A percentile compares a stretch with the other conserved stretches of the same genome.
Conservation (phyloP, 2,797 vertebrate genomes). For the Apogon talboti region DNA sequence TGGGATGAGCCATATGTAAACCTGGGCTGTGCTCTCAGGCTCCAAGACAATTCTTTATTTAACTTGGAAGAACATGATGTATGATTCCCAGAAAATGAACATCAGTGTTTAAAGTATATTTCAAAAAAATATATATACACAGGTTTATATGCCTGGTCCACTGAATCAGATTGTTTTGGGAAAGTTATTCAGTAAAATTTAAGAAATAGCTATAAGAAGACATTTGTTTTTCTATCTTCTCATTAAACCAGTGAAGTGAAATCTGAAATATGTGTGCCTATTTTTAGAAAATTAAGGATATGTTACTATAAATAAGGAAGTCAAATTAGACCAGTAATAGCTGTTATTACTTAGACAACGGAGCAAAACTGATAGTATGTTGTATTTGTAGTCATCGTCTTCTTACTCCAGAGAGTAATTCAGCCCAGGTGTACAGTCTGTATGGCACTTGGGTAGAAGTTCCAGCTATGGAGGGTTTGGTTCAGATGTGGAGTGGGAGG, state of each 20-base stretch:
- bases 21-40: constrained; percentile 54
- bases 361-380: no score
- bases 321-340: not conserved
- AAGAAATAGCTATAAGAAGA: no score
- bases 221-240: no score
- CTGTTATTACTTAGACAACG: no score
- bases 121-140: no score
- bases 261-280: not conserved
- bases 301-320: not conserved
- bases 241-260: not conserved
- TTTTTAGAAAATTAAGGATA: not conserved
- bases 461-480: constrained; percentile 17
- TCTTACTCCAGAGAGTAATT: constrained; percentile 2
- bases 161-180: not conserved
- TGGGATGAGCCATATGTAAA: constrained; percentile 61
- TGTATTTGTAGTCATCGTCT: not conserved
- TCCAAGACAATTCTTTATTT: constrained; percentile 3
- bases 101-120: no score
- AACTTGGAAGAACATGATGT: not conserved
- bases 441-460: constrained; percentile 56
- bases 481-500: constrained; percentile 40
- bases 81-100: no score
- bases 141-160: not conserved
- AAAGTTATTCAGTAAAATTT: not conserved
- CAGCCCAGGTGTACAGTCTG: constrained; percentile 56